phyloP scores from a whole-genome alignment of 2,888 invertebrate species.

The Lottia gigantea region DNA sequence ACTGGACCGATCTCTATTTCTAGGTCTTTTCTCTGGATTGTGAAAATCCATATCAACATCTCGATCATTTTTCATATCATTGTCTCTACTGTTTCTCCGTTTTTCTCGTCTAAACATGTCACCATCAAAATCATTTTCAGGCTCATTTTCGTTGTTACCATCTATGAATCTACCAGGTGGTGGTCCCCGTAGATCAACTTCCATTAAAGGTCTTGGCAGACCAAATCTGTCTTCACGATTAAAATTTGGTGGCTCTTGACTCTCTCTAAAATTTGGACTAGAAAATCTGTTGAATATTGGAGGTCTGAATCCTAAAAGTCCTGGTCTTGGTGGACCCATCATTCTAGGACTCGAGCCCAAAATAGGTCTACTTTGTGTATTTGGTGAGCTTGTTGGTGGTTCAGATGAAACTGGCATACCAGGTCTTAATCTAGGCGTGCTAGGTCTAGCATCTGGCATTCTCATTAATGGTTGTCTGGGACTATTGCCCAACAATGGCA shows the following conservation, averaged over 20 bases:
- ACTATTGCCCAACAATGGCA: constrained; percentile 17
- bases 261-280: constrained; percentile 20
- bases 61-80: constrained; percentile 26
- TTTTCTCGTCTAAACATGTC: constrained; percentile 19
- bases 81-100: constrained; percentile 13
- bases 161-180: constrained; percentile 26
- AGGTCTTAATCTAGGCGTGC: not conserved
- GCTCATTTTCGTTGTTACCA: constrained; percentile 30
- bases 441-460: constrained; percentile 1
- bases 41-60: constrained; percentile 20
- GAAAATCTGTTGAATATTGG: constrained; percentile 16
- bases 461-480: constrained; percentile 25
- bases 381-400: constrained; percentile 31
- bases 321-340: constrained; percentile 25
- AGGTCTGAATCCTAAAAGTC: constrained; percentile 33
- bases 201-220: constrained; percentile 32
- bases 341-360: constrained; percentile 28
- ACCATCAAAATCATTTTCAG: constrained; percentile 21
- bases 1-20: constrained; percentile 23
- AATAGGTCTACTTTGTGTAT: constrained; percentile 29
- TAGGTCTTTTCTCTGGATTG: constrained; percentile 18
- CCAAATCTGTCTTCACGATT: constrained; percentile 27
- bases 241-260: constrained; percentile 19
- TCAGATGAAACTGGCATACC: constrained; percentile 19
- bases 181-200: constrained; percentile 21